Percentiles rank a stretch among this genome's conserved stretches.
Conservation (phyloP, 2,113 vertebrate genomes). For the Poicephalus meyeri region DNA sequence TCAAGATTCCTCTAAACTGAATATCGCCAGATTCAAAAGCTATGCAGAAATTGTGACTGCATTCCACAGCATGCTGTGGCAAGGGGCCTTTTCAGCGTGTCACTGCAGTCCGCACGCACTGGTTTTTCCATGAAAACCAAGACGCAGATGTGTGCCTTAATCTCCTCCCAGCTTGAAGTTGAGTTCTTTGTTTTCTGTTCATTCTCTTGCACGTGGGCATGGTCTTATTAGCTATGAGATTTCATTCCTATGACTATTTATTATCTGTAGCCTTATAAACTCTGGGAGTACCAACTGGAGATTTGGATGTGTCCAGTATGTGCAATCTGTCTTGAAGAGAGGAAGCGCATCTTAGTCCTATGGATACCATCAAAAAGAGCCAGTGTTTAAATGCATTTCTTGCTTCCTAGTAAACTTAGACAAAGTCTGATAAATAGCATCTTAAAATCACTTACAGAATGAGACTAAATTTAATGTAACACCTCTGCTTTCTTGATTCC, state of each 20-base stretch:
- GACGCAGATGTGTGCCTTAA: not conserved
- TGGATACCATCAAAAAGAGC: not conserved
- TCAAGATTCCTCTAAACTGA: not conserved
- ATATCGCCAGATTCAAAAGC: not conserved
- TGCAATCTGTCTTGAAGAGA: not conserved
- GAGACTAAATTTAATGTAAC: not conserved
- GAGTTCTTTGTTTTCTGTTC: not conserved
- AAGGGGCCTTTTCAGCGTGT: not conserved
- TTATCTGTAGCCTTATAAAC: not conserved
- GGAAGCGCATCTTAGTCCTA: not conserved
- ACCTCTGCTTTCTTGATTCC: not conserved
- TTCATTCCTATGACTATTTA: not conserved
- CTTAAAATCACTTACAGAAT: not conserved
- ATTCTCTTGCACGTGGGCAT: not conserved
- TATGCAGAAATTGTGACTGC: not conserved
- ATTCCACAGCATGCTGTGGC: not conserved
- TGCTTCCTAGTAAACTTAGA: not conserved
- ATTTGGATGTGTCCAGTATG: not conserved
- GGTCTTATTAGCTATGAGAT: not conserved
- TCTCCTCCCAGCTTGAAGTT: not conserved
- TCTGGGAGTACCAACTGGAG: not conserved
- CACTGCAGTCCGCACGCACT: not conserved
- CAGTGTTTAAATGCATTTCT: not conserved
- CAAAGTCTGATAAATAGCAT: not conserved
- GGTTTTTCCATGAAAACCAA: not conserved